These are phyloP conservation scores for Branchinecta lynchi DNA, from an alignment of 1,140 invertebrate species.

Conservation along the genomic window DNA sequence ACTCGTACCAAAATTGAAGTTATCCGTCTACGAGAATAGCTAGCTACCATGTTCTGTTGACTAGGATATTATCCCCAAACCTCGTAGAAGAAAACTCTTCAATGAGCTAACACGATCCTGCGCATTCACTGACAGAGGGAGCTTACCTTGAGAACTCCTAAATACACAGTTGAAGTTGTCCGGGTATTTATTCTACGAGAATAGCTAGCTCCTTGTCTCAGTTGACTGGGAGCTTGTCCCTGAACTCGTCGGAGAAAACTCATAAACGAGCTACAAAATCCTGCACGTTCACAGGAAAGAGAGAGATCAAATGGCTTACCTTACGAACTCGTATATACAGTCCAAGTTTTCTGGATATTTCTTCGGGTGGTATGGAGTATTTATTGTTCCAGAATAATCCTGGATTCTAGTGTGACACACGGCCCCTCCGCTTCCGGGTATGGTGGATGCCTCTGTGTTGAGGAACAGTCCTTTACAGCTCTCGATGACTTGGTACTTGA, in stretches of 20 bases:
- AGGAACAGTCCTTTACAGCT: conserved; percentile 28
- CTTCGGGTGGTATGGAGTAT: conserved; percentile 29
- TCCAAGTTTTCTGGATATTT: conserved; percentile 30
- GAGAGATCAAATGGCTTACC: conserved; percentile 23
- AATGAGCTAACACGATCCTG: not conserved
- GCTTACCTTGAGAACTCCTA: too few relatives aligned
- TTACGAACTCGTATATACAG: conserved; percentile 31
- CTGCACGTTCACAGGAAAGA: not conserved
- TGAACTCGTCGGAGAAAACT: conserved; percentile 25
- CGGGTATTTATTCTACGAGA: conserved; percentile 28
- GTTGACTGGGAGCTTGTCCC: conserved; percentile 28
- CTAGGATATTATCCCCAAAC: conserved; percentile 29
- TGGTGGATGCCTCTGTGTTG: conserved; percentile 26
- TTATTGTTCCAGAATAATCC: conserved; percentile 29
- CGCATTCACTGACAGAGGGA: conserved; percentile 21
- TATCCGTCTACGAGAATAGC: conserved; percentile 28
- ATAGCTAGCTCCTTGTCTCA: conserved; percentile 30
- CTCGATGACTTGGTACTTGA: conserved; percentile 27
- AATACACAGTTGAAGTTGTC: conserved; percentile 30
- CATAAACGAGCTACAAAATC: too few relatives aligned
- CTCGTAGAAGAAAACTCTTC: conserved; percentile 22
- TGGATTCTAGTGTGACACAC: conserved; percentile 30
- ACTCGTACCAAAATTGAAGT: conserved; percentile 29
- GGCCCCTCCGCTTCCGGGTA: conserved; percentile 26
- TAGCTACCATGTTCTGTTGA: conserved; percentile 29